Evolutionary conservation across 2,888 invertebrate genomes (phyloP).

Genomic region (Heliothis peltigera): DNA sequence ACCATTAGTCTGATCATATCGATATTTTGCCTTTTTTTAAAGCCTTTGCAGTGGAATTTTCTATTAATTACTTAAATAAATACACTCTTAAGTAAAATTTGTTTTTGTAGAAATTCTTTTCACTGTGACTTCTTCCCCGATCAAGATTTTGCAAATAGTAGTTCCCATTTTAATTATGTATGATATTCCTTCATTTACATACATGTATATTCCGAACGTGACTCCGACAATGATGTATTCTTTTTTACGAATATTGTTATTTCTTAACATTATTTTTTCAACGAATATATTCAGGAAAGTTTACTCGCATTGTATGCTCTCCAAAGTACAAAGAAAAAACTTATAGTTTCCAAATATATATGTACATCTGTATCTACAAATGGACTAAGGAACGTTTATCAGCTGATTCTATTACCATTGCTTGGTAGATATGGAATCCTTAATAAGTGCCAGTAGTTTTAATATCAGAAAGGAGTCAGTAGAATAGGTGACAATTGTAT

Average conservation of each 20-base stretch:
- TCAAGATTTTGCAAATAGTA: conserved; percentile 6
- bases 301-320: not conserved
- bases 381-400: no score
- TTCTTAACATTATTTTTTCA: conserved; percentile 27
- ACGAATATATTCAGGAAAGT: conserved; percentile 25
- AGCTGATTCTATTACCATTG: no score
- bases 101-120: not conserved
- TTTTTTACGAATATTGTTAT: conserved; percentile 37
- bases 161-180: conserved; percentile 14
- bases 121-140: not conserved
- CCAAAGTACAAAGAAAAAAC: not conserved
- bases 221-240: conserved; percentile 31
- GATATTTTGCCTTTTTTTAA: conserved; percentile 4
- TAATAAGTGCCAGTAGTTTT: no score
- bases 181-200: conserved; percentile 20
- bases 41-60: not conserved
- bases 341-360: conserved; percentile 19
- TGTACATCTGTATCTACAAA: not conserved
- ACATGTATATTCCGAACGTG: conserved; percentile 40
- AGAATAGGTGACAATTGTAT: no score
- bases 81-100: not conserved
- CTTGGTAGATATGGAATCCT: no score
- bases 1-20: not conserved
- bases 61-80: not conserved
- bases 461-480: no score